Conservation (phyloP, 2,113 vertebrate genomes). For the Corythornis cristatus region DNA sequence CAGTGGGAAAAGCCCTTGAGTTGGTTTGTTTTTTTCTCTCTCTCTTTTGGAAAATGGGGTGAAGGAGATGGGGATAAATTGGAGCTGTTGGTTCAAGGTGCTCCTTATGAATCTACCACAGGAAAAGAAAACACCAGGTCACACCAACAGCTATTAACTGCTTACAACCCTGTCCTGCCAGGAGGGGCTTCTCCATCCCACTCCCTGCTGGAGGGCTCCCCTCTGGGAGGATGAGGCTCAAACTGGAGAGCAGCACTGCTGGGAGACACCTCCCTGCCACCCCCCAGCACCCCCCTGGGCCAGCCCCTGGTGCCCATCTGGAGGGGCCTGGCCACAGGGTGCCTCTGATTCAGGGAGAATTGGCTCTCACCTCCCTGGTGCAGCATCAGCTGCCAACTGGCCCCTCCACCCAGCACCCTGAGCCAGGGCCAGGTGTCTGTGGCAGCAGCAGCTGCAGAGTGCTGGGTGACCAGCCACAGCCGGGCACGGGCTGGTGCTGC, state of each 20-base stretch:
- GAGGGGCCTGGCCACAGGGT: fast-evolving
- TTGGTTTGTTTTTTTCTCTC: neutral
- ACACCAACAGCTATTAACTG: neutral
- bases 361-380: neutral
- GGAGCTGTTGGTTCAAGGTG: neutral
- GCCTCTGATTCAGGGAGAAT: neutral
- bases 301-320: fast-evolving
- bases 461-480: neutral
- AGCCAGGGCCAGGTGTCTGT: neutral
- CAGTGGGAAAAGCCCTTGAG: conserved; percentile 69
- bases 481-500: fast-evolving
- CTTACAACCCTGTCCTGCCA: neutral
- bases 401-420: neutral
- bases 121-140: neutral
- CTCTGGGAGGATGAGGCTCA: neutral
- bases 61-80: conserved; percentile 22
- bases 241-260: fast-evolving
- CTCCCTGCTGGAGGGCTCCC: neutral
- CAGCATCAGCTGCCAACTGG: neutral
- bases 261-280: neutral
- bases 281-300: neutral
- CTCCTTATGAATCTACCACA: conserved; percentile 45
- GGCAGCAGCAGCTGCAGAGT: neutral
- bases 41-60: neutral
- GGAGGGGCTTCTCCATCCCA: neutral